Base-by-base conservation (phyloP, 2,888 invertebrate species). In the Homarus gammarus region DNA sequence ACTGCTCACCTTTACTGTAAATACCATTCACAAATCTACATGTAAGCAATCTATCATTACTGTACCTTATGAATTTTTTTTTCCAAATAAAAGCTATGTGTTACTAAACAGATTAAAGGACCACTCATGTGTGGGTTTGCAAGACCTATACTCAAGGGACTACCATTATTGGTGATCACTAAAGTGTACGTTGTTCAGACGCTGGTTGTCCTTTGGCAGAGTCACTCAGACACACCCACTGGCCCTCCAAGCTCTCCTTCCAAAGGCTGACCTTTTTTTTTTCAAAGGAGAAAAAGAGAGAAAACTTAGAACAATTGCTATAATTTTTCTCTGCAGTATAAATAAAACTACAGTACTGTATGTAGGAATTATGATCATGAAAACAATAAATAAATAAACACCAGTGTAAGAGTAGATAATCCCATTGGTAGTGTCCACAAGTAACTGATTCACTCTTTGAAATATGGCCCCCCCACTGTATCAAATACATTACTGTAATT, bases 241-340 rank as follows among this genome's bases (percentile, higher is more conserved):
- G 97, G 44, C 97, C 97, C 93, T 99, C 98, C 22, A 96, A 95
- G 93, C 97, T 97, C 94, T 98, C 98, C 92, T 97, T 97, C 99
- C 99, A 99, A 84, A 95, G 93, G 89, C 94, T 94, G 56, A 95
- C 94, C 95, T 95, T 92, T 27, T 64, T n/a, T 3, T 64, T n/a
- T 12, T 92, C 84, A 84, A 96, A 97, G 97, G 97, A 95, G 81
- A 97, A 15, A 22, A 36, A 40, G 36, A 84, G 5, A 75, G 2
- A 36, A 64, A n/a, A n/a, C n/a, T n/a, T n/a, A n/a, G n/a, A n/a
- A n/a, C n/a, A n/a, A n/a, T n/a, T n/a, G n/a, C n/a, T n/a, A n/a
- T n/a, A n/a, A n/a, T n/a, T n/a, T n/a, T n/a, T n/a, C n/a, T n/a
- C n/a, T n/a, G n/a, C n/a, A n/a, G n/a, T n/a, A n/a, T n/a, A n/a